A percentile compares a stretch with the other conserved stretches of the same genome.
These are phyloP conservation scores for Barbus barbus DNA, from an alignment of 2,113 vertebrate genomes.

Conservation along the genomic window DNA sequence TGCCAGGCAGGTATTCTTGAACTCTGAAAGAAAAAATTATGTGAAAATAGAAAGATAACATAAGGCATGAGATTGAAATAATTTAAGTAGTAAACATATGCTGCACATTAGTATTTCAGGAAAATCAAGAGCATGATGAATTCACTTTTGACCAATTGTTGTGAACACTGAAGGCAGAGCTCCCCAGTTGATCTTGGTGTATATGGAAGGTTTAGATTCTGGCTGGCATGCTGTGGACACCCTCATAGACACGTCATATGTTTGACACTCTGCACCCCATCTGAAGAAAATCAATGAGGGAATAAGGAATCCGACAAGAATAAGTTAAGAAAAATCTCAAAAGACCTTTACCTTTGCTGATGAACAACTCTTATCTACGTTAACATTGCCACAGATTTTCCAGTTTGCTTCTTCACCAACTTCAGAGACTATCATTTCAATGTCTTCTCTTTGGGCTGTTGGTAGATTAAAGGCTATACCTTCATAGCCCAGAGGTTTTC, in stretches of 20 bases:
- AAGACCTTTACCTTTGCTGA: conserved; percentile 62
- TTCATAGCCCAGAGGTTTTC: conserved; percentile 68
- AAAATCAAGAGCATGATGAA: neutral
- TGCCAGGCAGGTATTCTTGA: conserved; percentile 69
- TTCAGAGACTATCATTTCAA: conserved; percentile 69
- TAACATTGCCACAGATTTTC: conserved; percentile 72
- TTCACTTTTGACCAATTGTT: conserved; percentile 62
- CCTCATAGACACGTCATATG: conserved; percentile 67
- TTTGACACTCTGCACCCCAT: conserved; percentile 77
- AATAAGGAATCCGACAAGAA: neutral
- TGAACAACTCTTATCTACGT: conserved; percentile 22
- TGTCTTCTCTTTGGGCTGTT: conserved; percentile 34
- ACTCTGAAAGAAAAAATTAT: conserved; percentile 61
- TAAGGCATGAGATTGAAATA: no score
- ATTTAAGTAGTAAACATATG: neutral
- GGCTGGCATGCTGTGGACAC: conserved; percentile 45
- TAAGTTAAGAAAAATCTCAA: neutral
- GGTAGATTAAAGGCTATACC: conserved; percentile 63
- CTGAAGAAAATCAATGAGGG: conserved; percentile 31
- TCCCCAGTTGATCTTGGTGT: conserved; percentile 66
- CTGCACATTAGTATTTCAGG: neutral
- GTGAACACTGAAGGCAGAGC: conserved; percentile 62
- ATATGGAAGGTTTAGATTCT: conserved; percentile 57
- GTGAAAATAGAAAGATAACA: no score
- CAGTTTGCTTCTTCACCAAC: conserved; percentile 71